phyloP scores from a whole-genome alignment of 1,140 invertebrate genomes.

The Macrobrachium rosenbergii region DNA sequence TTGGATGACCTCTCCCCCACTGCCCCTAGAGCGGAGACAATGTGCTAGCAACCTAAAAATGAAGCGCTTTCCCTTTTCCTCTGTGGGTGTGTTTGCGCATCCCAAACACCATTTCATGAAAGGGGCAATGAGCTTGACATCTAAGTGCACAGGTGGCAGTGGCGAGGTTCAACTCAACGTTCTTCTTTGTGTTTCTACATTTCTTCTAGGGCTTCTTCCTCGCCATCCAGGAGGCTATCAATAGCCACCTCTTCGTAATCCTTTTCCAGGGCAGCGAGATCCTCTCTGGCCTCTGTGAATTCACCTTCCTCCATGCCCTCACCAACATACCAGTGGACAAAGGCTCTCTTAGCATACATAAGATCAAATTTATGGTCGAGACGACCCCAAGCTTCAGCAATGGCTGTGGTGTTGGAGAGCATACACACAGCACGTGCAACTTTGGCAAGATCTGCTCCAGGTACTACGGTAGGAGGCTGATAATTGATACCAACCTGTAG shows the following conservation, averaged over 20 bases:
- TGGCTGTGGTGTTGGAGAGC: slow-evolving; percentile 38
- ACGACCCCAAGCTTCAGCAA: slow-evolving; percentile 72
- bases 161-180: too few relatives aligned
- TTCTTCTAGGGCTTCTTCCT: slow-evolving; percentile 10
- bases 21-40: too few relatives aligned
- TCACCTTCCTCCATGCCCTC: slow-evolving; percentile 73
- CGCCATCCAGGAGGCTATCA: slow-evolving; percentile 15
- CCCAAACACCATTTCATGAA: too few relatives aligned
- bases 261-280: slow-evolving; percentile 1
- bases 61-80: too few relatives aligned
- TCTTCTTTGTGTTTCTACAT: neutral
- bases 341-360: slow-evolving; percentile 59
- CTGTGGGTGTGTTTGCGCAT: too few relatives aligned
- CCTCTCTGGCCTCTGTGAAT: neutral
- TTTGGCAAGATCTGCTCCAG: neutral
- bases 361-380: slow-evolving; percentile 75
- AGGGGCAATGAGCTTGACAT: too few relatives aligned
- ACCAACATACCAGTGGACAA: slow-evolving; percentile 72
- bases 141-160: too few relatives aligned
- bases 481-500: slow-evolving; percentile 4
- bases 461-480: slow-evolving; percentile 2
- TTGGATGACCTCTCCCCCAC: too few relatives aligned
- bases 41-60: too few relatives aligned
- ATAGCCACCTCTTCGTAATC: slow-evolving; percentile 17
- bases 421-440: slow-evolving; percentile 18